A percentile compares a stretch with the other conserved stretches of the same genome.
phyloP scores from a whole-genome alignment of 2,113 vertebrate genomes.

The Mesembrinibis cayennensis region DNA sequence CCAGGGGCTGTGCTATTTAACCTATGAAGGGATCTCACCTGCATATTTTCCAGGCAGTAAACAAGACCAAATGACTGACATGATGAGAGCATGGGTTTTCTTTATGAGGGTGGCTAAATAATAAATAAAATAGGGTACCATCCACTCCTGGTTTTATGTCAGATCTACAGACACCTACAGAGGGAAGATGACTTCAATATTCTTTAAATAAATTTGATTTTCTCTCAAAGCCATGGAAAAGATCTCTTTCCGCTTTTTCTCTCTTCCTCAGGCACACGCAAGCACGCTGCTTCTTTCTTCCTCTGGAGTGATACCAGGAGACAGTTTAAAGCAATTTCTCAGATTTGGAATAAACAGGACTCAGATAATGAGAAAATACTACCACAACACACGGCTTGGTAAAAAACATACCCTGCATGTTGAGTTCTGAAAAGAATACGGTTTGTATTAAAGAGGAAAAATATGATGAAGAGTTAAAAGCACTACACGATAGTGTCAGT shows the following conservation, averaged over 20 bases:
- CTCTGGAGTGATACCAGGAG: background rate
- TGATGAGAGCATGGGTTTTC: background rate
- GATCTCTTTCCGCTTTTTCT: background rate
- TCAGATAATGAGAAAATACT: background rate
- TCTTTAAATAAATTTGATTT: background rate
- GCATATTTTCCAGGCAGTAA: background rate
- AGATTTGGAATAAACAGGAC: background rate
- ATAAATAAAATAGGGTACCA: background rate
- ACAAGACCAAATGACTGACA: too few relatives aligned
- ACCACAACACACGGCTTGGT: background rate
- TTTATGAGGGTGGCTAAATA: background rate
- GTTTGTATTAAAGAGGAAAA: background rate
- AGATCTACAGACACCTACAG: background rate
- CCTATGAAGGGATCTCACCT: background rate
- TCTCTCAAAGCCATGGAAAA: background rate
- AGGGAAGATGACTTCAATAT: background rate
- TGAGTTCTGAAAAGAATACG: background rate
- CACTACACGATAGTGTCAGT: background rate
- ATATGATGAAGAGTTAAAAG: background rate
- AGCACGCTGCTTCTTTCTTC: background rate
- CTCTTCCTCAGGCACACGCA: background rate
- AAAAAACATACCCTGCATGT: background rate
- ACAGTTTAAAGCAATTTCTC: background rate
- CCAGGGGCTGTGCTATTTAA: fast-evolving
- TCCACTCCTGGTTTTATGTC: background rate